These are phyloP conservation scores for Tapirus indicus DNA, from an alignment of 2,797 vertebrate species.

Conservation along the genomic window DNA sequence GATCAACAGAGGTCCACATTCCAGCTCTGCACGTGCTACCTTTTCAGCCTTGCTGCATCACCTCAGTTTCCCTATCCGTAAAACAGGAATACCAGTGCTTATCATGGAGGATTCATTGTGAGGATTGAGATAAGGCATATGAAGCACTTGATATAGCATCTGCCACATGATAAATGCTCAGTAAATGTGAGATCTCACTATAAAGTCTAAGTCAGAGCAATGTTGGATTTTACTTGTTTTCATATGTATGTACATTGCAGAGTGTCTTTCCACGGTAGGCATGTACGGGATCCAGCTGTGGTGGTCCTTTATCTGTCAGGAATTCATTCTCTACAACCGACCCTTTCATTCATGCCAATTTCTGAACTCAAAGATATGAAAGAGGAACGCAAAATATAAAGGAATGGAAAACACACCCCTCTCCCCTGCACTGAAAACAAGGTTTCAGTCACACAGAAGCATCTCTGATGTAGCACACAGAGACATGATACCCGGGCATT, in stretches of 20 bases:
- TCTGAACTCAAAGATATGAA: neutral
- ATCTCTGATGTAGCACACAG: neutral
- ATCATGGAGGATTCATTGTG: neutral
- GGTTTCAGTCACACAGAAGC: neutral
- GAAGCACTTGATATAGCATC: neutral
- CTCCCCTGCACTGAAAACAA: rapidly evolving
- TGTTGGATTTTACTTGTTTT: neutral
- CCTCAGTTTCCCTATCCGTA: neutral
- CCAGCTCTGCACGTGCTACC: neutral
- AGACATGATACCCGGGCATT: rapidly evolving
- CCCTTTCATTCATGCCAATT: neutral
- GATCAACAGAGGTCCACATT: rapidly evolving
- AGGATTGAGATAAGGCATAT: neutral
- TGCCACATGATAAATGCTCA: neutral
- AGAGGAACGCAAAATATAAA: neutral
- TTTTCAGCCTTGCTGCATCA: neutral
- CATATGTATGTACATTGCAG: neutral
- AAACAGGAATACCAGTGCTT: neutral
- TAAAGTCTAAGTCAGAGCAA: neutral
- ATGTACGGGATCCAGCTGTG: neutral
- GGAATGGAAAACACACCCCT: neutral
- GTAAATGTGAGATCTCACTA: neutral
- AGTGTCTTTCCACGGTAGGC: neutral
- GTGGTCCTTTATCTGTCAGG: neutral
- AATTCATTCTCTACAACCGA: neutral